Evolutionary conservation across 2,113 vertebrate species (phyloP), one percentile per base, ranked within the genome.

Genomic region (Micromys minutus): DNA sequence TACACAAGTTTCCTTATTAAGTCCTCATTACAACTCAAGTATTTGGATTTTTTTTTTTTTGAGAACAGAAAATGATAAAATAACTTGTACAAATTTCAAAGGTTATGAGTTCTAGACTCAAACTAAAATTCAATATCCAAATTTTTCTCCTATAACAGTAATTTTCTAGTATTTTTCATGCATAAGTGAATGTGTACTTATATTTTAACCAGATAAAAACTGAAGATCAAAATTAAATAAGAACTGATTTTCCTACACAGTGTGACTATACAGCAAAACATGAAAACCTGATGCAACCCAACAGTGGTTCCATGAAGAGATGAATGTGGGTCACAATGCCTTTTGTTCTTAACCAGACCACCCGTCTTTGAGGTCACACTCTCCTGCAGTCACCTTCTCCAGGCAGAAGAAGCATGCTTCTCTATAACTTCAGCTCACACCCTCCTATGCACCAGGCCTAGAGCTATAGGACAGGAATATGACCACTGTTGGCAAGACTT

Each of bases 71-170:
- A 87, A 87, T 47, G 74, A 52, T 77, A 72, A 11, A 1, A 63
- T 69, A 39, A 47, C 55, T 94, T 94, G 77, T 79, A 7, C 0
- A 84, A 87, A 72, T 95, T 67, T 85, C 21, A 83, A 9, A 83
- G 91, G 71, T 57, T 92, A 34, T 89, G 77, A 83, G 61, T 9
- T 39, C 87, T 94, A 80, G 45, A 87, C n/a, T 61, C 34, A 95
- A 76, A 93, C 1, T 69, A 5, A 94, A 1, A 42, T 39, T 91
- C 59, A 72, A 55, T 72, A n/a, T 57, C 24, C 34, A 45, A 89
- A 85, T 15, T 67, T 3, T 5, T 76, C 45, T 31, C 21, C 69
- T 31, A 81, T 65, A 90, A 87, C n/a, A 79, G 57, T 63, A 61
- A 21, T 87, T 31, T 83, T 52, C 55, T 47, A 39, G n/a, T 63